A percentile compares a stretch with the other conserved stretches of the same genome.
These are phyloP conservation scores for Periophthalmodon schlosseri DNA, from an alignment of 2,113 vertebrate genomes.

Conservation along the genomic window DNA sequence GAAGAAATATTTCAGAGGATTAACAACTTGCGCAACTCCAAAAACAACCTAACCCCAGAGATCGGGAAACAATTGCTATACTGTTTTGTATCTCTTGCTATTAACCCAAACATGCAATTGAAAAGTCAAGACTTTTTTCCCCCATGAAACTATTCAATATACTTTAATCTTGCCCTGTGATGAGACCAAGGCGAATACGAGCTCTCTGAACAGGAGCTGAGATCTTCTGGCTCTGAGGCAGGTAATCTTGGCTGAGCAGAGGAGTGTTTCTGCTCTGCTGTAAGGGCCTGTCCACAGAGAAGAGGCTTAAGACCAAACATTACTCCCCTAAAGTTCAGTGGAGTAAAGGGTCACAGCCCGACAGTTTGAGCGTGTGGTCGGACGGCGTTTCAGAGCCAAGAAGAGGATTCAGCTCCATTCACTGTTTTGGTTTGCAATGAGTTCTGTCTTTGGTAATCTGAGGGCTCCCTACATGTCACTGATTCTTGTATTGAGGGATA, in stretches of 20 bases:
- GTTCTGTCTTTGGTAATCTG: slow-evolving; percentile 73
- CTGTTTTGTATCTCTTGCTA: too few relatives aligned
- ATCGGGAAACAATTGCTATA: too few relatives aligned
- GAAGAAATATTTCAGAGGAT: too few relatives aligned
- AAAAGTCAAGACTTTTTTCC: too few relatives aligned
- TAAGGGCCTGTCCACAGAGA: slow-evolving; percentile 73
- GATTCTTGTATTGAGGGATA: too few relatives aligned
- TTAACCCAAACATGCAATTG: too few relatives aligned
- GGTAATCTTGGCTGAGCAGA: slow-evolving; percentile 75
- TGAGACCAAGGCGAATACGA: slow-evolving; percentile 78
- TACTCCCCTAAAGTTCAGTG: slow-evolving; percentile 44
- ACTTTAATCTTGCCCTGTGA: slow-evolving; percentile 50
- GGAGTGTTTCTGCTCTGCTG: slow-evolving; percentile 71
- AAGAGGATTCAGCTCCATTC: slow-evolving; percentile 41
- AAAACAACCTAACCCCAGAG: too few relatives aligned
- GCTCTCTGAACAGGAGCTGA: slow-evolving; percentile 54
- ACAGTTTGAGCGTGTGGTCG: slow-evolving; percentile 46
- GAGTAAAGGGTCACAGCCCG: slow-evolving; percentile 40
- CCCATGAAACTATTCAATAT: too few relatives aligned
- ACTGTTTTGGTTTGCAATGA: slow-evolving; percentile 55
- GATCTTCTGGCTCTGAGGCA: slow-evolving; percentile 52
- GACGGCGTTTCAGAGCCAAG: slow-evolving; percentile 35
- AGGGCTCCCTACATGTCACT: slow-evolving; percentile 31
- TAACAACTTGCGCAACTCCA: too few relatives aligned
- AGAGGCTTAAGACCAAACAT: slow-evolving; percentile 15